Evolutionary conservation across 2,113 vertebrate species (phyloP), one percentile per base, ranked within the genome.

Genomic region (Pedetes capensis): DNA sequence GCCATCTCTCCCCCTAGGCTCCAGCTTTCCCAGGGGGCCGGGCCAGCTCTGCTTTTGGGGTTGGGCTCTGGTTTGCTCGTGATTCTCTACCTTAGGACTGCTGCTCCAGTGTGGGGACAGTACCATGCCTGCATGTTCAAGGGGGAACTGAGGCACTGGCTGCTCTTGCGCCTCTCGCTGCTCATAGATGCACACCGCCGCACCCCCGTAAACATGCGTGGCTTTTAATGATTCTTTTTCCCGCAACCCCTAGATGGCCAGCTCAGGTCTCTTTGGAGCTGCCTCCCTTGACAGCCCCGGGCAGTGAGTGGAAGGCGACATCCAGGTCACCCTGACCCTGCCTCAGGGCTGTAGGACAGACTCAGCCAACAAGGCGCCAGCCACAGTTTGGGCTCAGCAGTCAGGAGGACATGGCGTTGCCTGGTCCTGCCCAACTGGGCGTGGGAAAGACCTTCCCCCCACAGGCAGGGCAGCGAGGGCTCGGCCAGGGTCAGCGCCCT

Each of bases 111-210:
- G 23, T 18, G 34, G 8, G 29, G 16, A 63, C 0, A 7, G 2
- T 1, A 7, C 16, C 51, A 44, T 18, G 8, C 42, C 39, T 12
- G 8, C 0, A 0, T 5, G 13, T 13, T 2, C 1, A 3, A 47
- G 22, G 44, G 49, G 61, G 55, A 69, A 86, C 74, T 2, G 29
- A 88, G 78, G 78, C 75, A 16, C 1, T n/a, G n/a, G n/a, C n/a
- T n/a, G n/a, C n/a, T n/a, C n/a, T n/a, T n/a, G n/a, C n/a, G n/a
- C n/a, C n/a, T n/a, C n/a, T n/a, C n/a, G n/a, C n/a, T n/a, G n/a
- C n/a, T n/a, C n/a, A n/a, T n/a, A n/a, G n/a, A n/a, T n/a, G n/a
- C n/a, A n/a, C n/a, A n/a, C n/a, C n/a, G n/a, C 51, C 44, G 29
- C 13, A 23, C 49, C 10, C 4, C 69, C 18, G 0, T 12, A 23